Evolutionary conservation across 2,797 vertebrate species (phyloP).

Genomic region (Microchirus variegatus): DNA sequence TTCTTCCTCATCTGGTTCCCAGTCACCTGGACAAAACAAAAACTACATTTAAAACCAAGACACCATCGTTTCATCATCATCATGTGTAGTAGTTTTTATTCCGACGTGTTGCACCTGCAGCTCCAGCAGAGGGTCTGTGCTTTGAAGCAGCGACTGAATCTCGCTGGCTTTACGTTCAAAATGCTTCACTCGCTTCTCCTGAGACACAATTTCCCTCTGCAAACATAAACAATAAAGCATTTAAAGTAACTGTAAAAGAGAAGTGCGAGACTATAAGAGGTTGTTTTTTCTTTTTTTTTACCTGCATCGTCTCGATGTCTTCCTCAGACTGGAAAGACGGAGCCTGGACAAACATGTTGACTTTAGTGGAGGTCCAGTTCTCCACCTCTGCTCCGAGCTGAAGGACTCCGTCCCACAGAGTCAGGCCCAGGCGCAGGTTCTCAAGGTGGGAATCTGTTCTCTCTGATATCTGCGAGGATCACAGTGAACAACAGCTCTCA

Average conservation of each 20-base stretch:
- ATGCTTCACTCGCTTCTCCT: conserved; percentile 83
- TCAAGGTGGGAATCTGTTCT: conserved; percentile 87
- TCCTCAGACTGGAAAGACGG: conserved; percentile 75
- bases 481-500: no score
- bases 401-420: conserved; percentile 89
- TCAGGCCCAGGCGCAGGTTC: conserved; percentile 83
- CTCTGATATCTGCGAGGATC: conserved; percentile 85
- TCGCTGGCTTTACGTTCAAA: conserved; percentile 83
- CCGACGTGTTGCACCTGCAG: conserved; percentile 84
- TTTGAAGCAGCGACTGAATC: conserved; percentile 87
- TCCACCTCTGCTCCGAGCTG: conserved; percentile 82
- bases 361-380: conserved; percentile 75
- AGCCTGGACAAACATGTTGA: conserved; percentile 68
- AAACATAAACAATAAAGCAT: conserved; percentile 8
- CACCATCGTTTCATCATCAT: no score
- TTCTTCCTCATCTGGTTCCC: conserved; percentile 76
- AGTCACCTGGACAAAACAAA: conserved; percentile 63
- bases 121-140: conserved; percentile 86
- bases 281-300: no score
- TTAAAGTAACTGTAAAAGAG: not conserved
- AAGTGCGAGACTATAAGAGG: not conserved
- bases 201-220: conserved; percentile 83
- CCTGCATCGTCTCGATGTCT: conserved; percentile 81
- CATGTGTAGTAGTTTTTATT: no score
- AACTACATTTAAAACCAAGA: not conserved